Percentiles rank a stretch among this genome's conserved stretches.
These are phyloP conservation scores for Scaptomyza polygonia DNA, from an alignment of 2,888 invertebrate species.

Conservation along the genomic window DNA sequence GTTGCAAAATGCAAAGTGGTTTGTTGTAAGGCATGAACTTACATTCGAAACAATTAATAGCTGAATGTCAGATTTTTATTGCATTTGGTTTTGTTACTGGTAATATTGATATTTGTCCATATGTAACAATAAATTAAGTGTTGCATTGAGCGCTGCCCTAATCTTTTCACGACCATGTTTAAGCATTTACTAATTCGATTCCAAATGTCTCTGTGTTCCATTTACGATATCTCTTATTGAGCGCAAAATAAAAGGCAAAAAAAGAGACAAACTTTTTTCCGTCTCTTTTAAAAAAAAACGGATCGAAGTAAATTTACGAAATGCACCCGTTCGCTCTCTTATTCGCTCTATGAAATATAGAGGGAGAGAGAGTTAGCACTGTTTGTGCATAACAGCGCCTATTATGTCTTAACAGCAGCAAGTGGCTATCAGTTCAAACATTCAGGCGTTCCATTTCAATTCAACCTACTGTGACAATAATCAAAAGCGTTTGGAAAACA, in stretches of 20 bases:
- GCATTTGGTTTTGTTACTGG: not conserved
- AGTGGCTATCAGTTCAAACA: constrained; percentile 42
- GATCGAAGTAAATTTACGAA: constrained; percentile 11
- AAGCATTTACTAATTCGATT: constrained; percentile 50
- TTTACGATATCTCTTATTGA: constrained; percentile 40
- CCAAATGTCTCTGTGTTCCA: constrained; percentile 14
- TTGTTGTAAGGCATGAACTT: constrained; percentile 19
- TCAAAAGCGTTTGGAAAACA: constrained; percentile 37
- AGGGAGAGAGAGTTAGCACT: not conserved
- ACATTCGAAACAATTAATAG: constrained; percentile 20
- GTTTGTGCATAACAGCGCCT: constrained; percentile 14
- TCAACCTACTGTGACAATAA: constrained; percentile 42
- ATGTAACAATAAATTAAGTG: not conserved
- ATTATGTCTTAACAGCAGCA: constrained; percentile 37
- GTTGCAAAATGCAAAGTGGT: constrained; percentile 44
- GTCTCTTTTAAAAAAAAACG: constrained; percentile 6
- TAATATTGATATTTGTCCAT: not conserved
- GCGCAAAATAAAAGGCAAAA: constrained; percentile 7
- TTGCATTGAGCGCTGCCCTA: constrained; percentile 15
- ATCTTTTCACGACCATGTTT: constrained; percentile 30
- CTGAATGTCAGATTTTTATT: not conserved
- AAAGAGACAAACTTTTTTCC: not conserved
- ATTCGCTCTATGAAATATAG: not conserved
- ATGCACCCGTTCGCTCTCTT: constrained; percentile 9
- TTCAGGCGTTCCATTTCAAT: constrained; percentile 45